Evolutionary conservation across 2,113 vertebrate species (phyloP), one percentile per base, ranked within the genome.

Genomic region (Macquaria ambigua): DNA sequence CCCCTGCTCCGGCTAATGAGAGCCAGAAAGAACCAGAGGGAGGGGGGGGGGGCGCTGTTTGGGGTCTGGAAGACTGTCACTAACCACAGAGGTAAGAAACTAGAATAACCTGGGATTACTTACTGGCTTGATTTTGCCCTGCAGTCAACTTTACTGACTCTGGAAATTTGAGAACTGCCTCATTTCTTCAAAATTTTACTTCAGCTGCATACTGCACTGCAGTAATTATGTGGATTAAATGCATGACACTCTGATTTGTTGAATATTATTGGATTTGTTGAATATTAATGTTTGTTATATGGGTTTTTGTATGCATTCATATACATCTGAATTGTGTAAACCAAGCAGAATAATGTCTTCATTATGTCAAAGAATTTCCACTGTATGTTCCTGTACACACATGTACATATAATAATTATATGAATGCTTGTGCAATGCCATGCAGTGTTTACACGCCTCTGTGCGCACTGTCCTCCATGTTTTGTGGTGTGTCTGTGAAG

Each of bases 1-100:
- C 85, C 78, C 63, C 86, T 73, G 79, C 87, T 86, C 82, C 56
- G 41, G 85, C 85, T 95, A 95, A 95, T 94, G 91, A 94, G 84
- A 87, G 80, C 85, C 80, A 81, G 72, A 81, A 59, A 84, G 59
- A 88, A 86, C 71, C 23, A 61, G 66, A 52, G 71, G 77, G 37
- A 5, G 37, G 37, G 34, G 37, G 37, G 3, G 37, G 37, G 37
- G 53, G 71, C 78, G 34, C 31, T 71, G 76, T 85, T 88, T 68
- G 63, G 85, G 31, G 70, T 34, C 55, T 74, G 23, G 66, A 86
- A 67, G 74, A 71, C 67, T 67, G 72, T 78, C 79, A 31, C 48
- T 31, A 68, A 81, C 64, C 81, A 75, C 77, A 79, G 74, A 73
- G 52, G 58, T 84, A 84, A 74, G 41, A 61, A 86, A 70, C 20